Base-by-base conservation (phyloP, 2,797 vertebrate genomes). In the Salmo trutta region DNA sequence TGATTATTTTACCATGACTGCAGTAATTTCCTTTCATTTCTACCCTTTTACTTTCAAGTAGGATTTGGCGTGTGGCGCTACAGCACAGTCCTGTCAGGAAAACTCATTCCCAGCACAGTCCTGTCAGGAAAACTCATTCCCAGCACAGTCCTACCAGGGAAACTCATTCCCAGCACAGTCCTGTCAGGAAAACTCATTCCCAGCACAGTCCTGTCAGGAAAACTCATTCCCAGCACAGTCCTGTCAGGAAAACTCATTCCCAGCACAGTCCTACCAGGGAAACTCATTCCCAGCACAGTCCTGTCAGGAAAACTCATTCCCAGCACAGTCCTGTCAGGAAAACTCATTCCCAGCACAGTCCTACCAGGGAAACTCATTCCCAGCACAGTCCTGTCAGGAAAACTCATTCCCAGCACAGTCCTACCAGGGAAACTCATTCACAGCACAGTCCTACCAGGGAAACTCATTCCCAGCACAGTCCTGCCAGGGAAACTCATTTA, bases 1-100 rank as follows among this genome's bases (percentile, higher is more conserved):
- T 62, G 88, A 92, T 90, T 88, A 85, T 89, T 94, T 94, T 92
- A 93, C 92, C 93, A 92, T 90, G 84, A 87, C 81, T 56, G 74
- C 74, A 83, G 88, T 87, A 74, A 88, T 92, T 90, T 90, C 88
- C 87, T 89, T 91, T 88, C 74, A 81, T 87, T 87, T 92, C 84
- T 79, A 86, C 80, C 75, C 75, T 84, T 88, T 74, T 53, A 47
- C 74, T 86, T 88, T 88, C 64, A 84, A 88, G 83, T 81, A 84
- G 85, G 83, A 89, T 85, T 87, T 90, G 91, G 89, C 82, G 83
- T 78, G 54, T 82, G 71, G 80, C 29, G 84, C 82, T 14, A 82
- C 81, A 85, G 72, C 65, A 85, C 4, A 83, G 77, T 31, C 84
- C 83, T 78, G 84, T 85, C 86, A 84, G 67, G 70, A 78, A 88